A percentile compares a stretch with the other conserved stretches of the same genome.
Evolutionary conservation across 2,888 invertebrate genomes (phyloP).

Genomic region (Tanypteryx hageni): DNA sequence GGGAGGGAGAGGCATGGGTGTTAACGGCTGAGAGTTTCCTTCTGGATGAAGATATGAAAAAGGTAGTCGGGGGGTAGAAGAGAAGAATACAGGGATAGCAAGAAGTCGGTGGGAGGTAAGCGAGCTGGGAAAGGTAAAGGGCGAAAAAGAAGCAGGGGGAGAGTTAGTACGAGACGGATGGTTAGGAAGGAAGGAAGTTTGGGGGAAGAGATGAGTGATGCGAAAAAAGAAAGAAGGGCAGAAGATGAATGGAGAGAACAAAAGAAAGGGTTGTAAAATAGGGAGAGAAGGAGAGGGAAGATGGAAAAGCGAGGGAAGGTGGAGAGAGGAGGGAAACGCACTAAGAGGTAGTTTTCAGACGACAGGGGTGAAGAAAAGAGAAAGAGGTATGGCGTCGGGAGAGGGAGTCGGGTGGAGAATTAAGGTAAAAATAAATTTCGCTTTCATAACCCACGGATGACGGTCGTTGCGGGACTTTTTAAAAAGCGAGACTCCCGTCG

Average conservation of each 20-base stretch:
- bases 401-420: neutral
- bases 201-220: neutral
- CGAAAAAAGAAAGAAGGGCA: no score
- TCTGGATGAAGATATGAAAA: no score
- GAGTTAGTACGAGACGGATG: neutral
- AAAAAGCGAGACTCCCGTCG: neutral
- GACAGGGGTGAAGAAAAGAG: neutral
- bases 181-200: neutral
- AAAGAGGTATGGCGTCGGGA: neutral
- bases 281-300: neutral
- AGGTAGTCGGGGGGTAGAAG: neutral
- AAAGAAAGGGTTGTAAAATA: neutral
- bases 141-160: neutral
- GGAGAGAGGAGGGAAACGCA: neutral
- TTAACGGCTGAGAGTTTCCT: neutral
- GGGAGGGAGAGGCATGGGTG: neutral
- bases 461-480: neutral
- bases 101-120: neutral
- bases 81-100: neutral
- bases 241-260: no score
- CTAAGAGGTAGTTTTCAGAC: neutral
- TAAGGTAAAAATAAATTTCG: conserved; percentile 29
- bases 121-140: neutral
- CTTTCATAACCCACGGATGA: conserved; percentile 32
- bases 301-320: neutral